Evolutionary conservation across 2,888 invertebrate species (phyloP), one percentile per base, ranked within the genome.

Genomic region (Pyralis farinalis): DNA sequence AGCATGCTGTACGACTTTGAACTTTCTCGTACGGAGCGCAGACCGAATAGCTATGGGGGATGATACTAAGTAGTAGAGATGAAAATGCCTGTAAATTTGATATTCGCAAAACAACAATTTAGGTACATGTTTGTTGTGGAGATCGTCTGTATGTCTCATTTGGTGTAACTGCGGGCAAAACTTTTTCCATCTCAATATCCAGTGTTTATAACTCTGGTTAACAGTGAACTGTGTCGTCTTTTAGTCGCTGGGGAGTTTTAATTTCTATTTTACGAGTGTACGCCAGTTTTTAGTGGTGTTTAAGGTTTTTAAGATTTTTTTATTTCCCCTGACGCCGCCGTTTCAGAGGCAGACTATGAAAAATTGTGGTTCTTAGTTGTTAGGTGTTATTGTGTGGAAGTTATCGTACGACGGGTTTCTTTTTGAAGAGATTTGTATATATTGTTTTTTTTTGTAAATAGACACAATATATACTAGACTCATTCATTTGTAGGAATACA

Each of bases 181-280:
- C 54, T 68, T 69, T 67, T 68, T 65, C 68, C 60, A 67, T 68
- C 62, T 55, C 44, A 34, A 46, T 44, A 42, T 51, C 39, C 51
- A 53, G 51, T 59, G 60, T 65, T 64, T 63, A 59, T 63, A 58
- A 47, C 49, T 40, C 36, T 21, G 43, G 38, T 43, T 41, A 55
- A 52, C 52, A 53, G 58, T 56, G 55, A 41, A 43, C 45, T 42
- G 51, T 53, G 54, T 51, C 48, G 16, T 16, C 16, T 16, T 42
- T 41, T 16, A 22, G 44, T 43, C 50, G 47, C 46, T 21, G 28
- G 38, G 49, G 49, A 39, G 40, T 45, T 58, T 56, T 55, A 48
- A 55, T 34, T 53, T 52, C 51, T 44, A 40, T 47, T 49, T 34
- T 42, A 49, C 35, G 39, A 39, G 42, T 41, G 37, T 9, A 35